Percentiles rank a stretch among this genome's conserved stretches.
Evolutionary conservation across 1,140 invertebrate genomes (phyloP).

Genomic region (Xylocopa sonorina): DNA sequence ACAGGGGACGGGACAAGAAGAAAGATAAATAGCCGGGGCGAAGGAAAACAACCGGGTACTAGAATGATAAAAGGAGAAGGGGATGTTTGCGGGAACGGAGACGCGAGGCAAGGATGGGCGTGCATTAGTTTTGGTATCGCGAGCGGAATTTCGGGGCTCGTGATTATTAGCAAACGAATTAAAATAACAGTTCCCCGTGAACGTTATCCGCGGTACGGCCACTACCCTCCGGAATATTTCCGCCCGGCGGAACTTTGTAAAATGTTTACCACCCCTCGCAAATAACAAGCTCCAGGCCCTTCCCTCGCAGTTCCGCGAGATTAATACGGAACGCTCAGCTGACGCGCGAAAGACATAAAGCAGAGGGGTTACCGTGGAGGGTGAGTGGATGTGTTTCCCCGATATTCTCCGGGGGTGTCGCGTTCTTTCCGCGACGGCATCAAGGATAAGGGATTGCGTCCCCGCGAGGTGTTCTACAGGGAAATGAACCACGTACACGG

Average conservation of each 20-base stretch:
- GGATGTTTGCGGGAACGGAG: slow-evolving; percentile 20
- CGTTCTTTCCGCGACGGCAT: slow-evolving; percentile 29
- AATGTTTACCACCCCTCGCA: neutral
- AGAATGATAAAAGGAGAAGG: neutral
- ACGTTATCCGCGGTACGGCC: no score
- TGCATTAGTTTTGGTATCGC: slow-evolving; percentile 31
- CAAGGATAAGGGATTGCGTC: slow-evolving; percentile 36
- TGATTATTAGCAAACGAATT: slow-evolving; percentile 1
- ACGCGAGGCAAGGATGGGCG: neutral
- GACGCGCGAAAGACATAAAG: neutral
- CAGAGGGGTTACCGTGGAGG: neutral
- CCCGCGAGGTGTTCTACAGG: slow-evolving; percentile 14
- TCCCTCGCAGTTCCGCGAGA: neutral
- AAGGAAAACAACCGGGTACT: slow-evolving; percentile 22
- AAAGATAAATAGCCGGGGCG: slow-evolving; percentile 41
- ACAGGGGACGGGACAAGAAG: slow-evolving; percentile 25
- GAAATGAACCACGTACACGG: slow-evolving; percentile 42
- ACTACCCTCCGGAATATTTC: no score
- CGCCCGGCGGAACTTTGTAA: neutral
- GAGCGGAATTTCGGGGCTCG: neutral
- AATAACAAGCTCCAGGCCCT: neutral
- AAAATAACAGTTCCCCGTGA: no score
- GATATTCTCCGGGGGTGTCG: slow-evolving; percentile 24
- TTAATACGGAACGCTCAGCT: neutral
- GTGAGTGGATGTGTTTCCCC: neutral